Base-by-base conservation (phyloP, 2,113 vertebrate species). In the Petrocephalus zakoni region DNA sequence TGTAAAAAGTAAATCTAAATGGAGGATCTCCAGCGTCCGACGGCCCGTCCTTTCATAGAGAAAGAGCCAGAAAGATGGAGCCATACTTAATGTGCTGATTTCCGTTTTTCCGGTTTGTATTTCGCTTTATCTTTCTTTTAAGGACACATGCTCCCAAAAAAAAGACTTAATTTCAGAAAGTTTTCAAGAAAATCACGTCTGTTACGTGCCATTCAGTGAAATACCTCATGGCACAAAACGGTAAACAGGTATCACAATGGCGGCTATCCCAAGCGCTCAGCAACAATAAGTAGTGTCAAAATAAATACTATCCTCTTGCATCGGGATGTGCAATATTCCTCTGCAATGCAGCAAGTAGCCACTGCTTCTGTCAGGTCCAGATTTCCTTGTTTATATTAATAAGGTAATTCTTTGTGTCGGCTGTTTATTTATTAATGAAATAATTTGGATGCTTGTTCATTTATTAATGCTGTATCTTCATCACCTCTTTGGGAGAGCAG, bases 1-100 rank as follows among this genome's bases (percentile, higher is more conserved):
- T 95, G 96, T 95, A 95, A 95, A 95, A 95, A 92, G 90, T 94
- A 93, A 83, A 93, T 93, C 93, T 91, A 94, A 95, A 95, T 94
- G 95, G 96, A 96, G 94, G 94, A 93, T 64, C 92, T 88, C 90
- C 88, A 92, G 91, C 92, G 93, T 93, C 93, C 92, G 89, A 91
- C 88, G 93, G 90, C 93, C 95, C 94, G 93, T 94, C 95, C 96
- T 95, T 95, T 75, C 87, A 72, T 42, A 89, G 87, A 88, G 91
- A 94, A 92, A 82, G 49, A 92, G 90, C 83, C 46, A 25, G 88
- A 93, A 88, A 91, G 90, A 91, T 0, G 42, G 88, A 91, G 90
- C 87, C 68, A 81, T 90, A 19, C 72, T 90, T 90, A 90, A 93
- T 91, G 91, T 85, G 88, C 89, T 91, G 91, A 93, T 91, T 92